phyloP scores from a whole-genome alignment of 1,140 invertebrate species.

The Hyphantria cunea region DNA sequence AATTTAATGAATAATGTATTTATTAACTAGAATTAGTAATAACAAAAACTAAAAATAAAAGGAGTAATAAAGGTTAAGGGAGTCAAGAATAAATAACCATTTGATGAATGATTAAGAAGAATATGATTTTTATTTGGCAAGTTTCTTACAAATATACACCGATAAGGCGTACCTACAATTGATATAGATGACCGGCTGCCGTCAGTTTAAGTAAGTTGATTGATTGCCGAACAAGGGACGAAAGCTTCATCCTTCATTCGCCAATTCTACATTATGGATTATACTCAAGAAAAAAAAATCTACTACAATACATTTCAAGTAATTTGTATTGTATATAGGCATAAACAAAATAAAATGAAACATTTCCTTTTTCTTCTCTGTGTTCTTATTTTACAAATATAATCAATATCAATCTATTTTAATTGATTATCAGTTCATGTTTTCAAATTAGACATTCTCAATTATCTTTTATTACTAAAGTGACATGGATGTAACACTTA shows the following conservation, averaged over 20 bases:
- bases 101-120: slow-evolving; percentile 53
- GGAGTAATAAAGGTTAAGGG: no score
- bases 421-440: no score
- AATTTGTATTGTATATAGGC: background rate
- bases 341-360: background rate
- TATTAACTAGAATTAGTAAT: no score
- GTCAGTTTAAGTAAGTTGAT: slow-evolving; percentile 54
- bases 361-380: background rate
- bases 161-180: slow-evolving; percentile 46
- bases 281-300: background rate
- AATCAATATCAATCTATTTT: no score
- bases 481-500: no score
- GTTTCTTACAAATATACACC: slow-evolving; percentile 45
- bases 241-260: slow-evolving; percentile 42
- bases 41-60: no score
- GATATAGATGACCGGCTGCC: slow-evolving; percentile 51
- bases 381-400: no score
- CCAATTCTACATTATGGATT: background rate
- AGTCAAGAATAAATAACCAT: slow-evolving; percentile 48
- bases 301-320: background rate
- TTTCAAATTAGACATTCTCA: no score
- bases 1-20: no score
- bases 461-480: no score
- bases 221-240: slow-evolving; percentile 41
- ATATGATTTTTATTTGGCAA: slow-evolving; percentile 57